phyloP scores from a whole-genome alignment of 1,140 invertebrate species.

The Drosophila funebris region DNA sequence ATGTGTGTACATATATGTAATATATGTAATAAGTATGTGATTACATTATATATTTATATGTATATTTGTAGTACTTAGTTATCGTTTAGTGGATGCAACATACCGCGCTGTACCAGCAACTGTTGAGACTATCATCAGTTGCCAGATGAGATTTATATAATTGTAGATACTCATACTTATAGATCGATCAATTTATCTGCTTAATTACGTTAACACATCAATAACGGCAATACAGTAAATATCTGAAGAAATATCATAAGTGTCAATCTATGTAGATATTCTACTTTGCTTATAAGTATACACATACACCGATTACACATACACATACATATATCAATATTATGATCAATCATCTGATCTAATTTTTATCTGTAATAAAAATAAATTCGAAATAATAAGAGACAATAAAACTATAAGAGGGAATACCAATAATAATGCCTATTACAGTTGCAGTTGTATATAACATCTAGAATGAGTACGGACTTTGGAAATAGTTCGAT shows the following conservation, averaged over 20 bases:
- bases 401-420: not conserved
- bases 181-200: slow-evolving; percentile 18
- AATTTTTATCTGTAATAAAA: slow-evolving; percentile 12
- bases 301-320: slow-evolving; percentile 38
- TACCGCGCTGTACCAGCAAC: slow-evolving; percentile 72
- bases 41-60: slow-evolving; percentile 18
- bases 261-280: slow-evolving; percentile 65
- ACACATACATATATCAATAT: slow-evolving; percentile 27
- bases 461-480: not conserved
- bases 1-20: slow-evolving; percentile 40
- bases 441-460: slow-evolving; percentile 6
- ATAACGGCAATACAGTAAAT: slow-evolving; percentile 70
- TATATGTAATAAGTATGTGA: slow-evolving; percentile 39
- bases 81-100: slow-evolving; percentile 79
- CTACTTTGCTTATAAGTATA: slow-evolving; percentile 44
- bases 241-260: slow-evolving; percentile 69
- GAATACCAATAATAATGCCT: slow-evolving; percentile 1
- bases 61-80: slow-evolving; percentile 65
- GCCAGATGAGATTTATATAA: slow-evolving; percentile 64
- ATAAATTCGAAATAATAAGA: not conserved
- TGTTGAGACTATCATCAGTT: slow-evolving; percentile 42
- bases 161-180: slow-evolving; percentile 38
- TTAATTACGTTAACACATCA: slow-evolving; percentile 67
- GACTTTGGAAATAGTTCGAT: not conserved
- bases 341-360: slow-evolving; percentile 5